phyloP scores from a whole-genome alignment of 2,888 invertebrate genomes.

The Lithophane leautieri region DNA sequence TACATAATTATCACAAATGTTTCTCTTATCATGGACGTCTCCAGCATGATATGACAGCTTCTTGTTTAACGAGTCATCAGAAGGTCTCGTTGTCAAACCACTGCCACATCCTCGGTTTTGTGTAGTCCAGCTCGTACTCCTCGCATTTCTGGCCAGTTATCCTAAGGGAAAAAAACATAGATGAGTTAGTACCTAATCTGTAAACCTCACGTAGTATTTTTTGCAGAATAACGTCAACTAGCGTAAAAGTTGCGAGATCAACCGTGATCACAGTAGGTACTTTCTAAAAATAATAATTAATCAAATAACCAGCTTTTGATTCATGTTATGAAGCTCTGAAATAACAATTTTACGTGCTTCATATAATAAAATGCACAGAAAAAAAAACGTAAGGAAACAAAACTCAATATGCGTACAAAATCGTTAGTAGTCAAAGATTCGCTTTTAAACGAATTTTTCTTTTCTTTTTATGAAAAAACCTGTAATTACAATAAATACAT shows the following conservation, averaged over 20 bases:
- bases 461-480: no score
- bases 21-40: neutral
- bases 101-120: constrained; percentile 88
- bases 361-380: neutral
- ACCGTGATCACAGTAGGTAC: neutral
- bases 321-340: neutral
- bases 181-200: neutral
- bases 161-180: constrained; percentile 70
- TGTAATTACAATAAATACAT: no score
- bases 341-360: neutral
- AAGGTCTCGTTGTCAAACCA: constrained; percentile 92
- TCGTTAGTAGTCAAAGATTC: neutral
- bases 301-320: neutral
- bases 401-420: neutral
- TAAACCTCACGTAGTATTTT: neutral
- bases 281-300: neutral
- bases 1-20: constrained; percentile 1
- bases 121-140: constrained; percentile 89
- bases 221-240: neutral
- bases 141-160: constrained; percentile 89
- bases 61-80: constrained; percentile 67
- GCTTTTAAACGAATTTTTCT: no score
- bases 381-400: neutral
- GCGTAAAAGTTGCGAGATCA: neutral
- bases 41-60: neutral